These are phyloP conservation scores for Neodiprion pinetum DNA, from an alignment of 1,140 invertebrate species.

Conservation along the genomic window DNA sequence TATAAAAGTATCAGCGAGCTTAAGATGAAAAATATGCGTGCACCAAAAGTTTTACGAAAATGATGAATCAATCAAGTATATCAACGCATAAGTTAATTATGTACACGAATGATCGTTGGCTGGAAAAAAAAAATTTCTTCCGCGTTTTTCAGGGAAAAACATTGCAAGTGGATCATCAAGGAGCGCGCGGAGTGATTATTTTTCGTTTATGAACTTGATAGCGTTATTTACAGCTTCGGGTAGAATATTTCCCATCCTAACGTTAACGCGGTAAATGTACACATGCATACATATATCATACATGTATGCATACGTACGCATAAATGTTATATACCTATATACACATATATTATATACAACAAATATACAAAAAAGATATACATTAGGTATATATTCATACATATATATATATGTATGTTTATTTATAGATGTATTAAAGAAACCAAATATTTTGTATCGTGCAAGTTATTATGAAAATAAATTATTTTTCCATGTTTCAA, in stretches of 20 bases:
- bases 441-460: conserved; percentile 37
- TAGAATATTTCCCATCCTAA: conserved; percentile 23
- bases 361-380: no score
- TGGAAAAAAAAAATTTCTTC: neutral
- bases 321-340: neutral
- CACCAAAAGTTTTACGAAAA: no score
- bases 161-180: conserved; percentile 40
- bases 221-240: conserved; percentile 21
- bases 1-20: no score
- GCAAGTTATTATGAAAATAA: conserved; percentile 38
- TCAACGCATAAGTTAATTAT: no score
- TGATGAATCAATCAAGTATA: no score
- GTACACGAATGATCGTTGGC: no score
- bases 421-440: no score
- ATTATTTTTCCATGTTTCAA: conserved; percentile 43
- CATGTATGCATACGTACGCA: neutral
- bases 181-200: neutral
- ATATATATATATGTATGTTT: no score
- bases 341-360: no score
- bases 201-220: conserved; percentile 26
- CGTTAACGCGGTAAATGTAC: neutral
- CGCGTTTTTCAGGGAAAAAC: conserved; percentile 51
- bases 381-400: no score
- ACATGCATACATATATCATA: neutral
- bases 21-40: no score